Evolutionary conservation across 2,113 vertebrate species (phyloP).

Genomic region (Anoplopoma fimbria): DNA sequence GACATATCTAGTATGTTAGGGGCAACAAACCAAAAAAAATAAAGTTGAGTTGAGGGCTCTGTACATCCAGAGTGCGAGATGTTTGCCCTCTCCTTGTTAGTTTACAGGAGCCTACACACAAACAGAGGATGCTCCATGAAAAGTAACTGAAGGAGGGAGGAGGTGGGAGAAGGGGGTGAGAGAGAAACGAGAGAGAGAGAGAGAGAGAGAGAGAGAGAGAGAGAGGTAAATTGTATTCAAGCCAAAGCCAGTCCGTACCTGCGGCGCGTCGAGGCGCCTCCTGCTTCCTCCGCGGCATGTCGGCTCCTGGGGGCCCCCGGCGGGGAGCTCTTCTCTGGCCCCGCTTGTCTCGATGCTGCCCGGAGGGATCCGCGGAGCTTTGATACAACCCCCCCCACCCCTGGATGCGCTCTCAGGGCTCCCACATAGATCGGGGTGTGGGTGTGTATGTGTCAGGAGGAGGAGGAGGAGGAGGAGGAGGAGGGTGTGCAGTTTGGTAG

Average conservation of each 20-base stretch:
- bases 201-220: neutral
- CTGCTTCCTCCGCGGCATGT: conserved; percentile 99
- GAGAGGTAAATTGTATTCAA: conserved; percentile 23
- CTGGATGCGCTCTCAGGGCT: conserved; percentile 81
- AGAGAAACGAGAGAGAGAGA: neutral
- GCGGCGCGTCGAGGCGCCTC: conserved; percentile 97
- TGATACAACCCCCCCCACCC: conserved; percentile 64
- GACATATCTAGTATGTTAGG: neutral
- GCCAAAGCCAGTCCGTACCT: conserved; percentile 87
- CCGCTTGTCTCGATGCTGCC: conserved; percentile 87
- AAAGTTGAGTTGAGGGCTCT: conserved; percentile 21
- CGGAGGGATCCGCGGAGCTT: conserved; percentile 82
- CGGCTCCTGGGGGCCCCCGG: conserved; percentile 75
- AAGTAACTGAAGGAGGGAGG: conserved; percentile 48
- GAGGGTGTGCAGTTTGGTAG: conserved; percentile 58
- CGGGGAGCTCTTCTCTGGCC: conserved; percentile 85
- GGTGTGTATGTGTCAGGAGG: conserved; percentile 45
- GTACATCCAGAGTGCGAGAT: neutral
- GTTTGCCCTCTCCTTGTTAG: neutral
- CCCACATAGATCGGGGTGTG: conserved; percentile 78
- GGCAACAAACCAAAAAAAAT: neutral
- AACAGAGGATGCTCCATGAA: conserved; percentile 39
- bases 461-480: conserved; percentile 20
- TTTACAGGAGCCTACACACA: neutral
- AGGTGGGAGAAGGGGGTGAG: neutral